A percentile compares a stretch with the other conserved stretches of the same genome.
Conservation (phyloP, 2,113 vertebrate genomes). For the Glaucomys volans region DNA sequence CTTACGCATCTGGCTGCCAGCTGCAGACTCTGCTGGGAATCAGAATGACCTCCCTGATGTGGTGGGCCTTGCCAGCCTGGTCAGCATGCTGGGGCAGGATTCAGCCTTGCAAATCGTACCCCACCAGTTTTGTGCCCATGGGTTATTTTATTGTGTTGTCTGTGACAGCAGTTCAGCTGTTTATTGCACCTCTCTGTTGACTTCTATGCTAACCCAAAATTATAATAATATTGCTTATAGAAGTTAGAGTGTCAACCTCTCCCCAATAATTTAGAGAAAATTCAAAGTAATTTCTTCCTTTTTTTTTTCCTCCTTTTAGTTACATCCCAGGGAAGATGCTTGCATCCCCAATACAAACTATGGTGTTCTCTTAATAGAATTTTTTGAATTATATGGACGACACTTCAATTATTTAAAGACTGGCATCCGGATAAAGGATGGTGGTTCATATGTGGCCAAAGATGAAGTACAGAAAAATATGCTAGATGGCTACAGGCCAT, state of each 20-base stretch:
- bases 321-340: constrained; percentile 97
- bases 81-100: background rate
- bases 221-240: background rate
- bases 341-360: constrained; percentile 96
- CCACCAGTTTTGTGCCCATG: background rate
- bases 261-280: background rate
- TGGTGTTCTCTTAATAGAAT: constrained; percentile 98
- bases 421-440: constrained; percentile 98
- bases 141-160: background rate
- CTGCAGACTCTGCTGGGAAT: background rate
- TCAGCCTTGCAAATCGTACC: background rate
- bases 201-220: background rate
- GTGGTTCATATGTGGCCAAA: constrained; percentile 98
- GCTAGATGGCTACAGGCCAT: constrained; percentile 98
- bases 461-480: constrained; percentile 98
- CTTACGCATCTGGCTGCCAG: background rate
- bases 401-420: constrained; percentile 99
- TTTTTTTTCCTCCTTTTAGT: constrained; percentile 85
- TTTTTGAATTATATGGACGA: constrained; percentile 98
- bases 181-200: too few relatives aligned
- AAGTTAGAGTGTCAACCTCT: background rate
- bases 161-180: rapidly evolving
- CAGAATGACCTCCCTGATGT: background rate
- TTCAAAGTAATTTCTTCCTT: constrained; percentile 40
- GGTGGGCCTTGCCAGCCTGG: background rate